phyloP scores from a whole-genome alignment of 2,888 invertebrate species.

The Hirtodrosophila trivittata region DNA sequence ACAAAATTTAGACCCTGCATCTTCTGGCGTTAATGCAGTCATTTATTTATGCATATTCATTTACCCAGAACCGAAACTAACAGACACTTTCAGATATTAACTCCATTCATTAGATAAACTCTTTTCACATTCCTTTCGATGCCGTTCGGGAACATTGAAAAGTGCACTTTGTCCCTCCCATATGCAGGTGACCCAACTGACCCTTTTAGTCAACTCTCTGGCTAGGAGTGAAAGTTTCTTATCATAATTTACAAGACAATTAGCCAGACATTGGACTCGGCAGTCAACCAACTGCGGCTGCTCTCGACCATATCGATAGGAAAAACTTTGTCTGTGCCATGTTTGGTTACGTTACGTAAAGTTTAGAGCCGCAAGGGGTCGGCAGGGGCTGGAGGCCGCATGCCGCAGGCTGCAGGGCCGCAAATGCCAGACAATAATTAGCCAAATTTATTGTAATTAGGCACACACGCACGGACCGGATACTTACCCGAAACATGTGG shows the following conservation, averaged over 20 bases:
- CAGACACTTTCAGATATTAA: too few species aligned
- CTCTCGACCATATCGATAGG: slow-evolving; percentile 60
- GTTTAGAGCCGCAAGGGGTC: slow-evolving; percentile 41
- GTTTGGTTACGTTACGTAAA: slow-evolving; percentile 64
- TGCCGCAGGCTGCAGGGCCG: slow-evolving; percentile 14
- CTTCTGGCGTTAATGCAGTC: too few species aligned
- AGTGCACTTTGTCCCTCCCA: slow-evolving; percentile 14
- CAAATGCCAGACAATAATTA: slow-evolving; percentile 76
- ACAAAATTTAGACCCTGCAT: too few species aligned
- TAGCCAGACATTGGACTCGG: slow-evolving; percentile 60
- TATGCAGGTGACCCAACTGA: slow-evolving; percentile 53
- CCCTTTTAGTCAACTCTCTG: slow-evolving; percentile 59
- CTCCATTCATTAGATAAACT: too few species aligned
- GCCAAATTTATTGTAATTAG: slow-evolving; percentile 81
- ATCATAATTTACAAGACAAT: slow-evolving; percentile 80
- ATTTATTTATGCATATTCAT: too few species aligned
- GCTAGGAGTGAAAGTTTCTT: slow-evolving; percentile 64
- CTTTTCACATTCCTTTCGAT: too few species aligned
- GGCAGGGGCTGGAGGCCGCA: neutral
- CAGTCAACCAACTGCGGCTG: slow-evolving; percentile 8
- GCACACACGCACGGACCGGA: slow-evolving; percentile 60
- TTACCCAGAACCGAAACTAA: too few species aligned
- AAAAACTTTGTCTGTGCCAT: slow-evolving; percentile 68
- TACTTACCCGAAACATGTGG: slow-evolving; percentile 35
- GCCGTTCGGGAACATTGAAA: too few species aligned